phyloP scores from a whole-genome alignment of 2,888 invertebrate genomes.

The Campaea margaritaria region DNA sequence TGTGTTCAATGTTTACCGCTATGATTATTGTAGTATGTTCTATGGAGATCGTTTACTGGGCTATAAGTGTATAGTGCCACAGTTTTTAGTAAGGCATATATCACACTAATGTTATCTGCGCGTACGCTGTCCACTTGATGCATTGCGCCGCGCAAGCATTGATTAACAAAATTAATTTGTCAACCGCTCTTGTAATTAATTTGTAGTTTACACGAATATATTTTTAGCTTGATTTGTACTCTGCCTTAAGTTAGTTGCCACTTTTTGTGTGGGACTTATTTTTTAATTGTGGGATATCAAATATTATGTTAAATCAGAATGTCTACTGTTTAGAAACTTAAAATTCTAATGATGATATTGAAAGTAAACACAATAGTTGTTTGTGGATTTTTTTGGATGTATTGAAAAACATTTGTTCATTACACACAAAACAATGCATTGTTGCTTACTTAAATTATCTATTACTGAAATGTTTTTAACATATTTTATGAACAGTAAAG shows the following conservation, averaged over 20 bases:
- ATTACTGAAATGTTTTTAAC: no score
- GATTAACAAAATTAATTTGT: slow-evolving; percentile 84
- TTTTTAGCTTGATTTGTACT: slow-evolving; percentile 36
- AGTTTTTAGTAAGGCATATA: slow-evolving; percentile 69
- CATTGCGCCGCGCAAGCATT: slow-evolving; percentile 73
- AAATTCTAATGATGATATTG: no score
- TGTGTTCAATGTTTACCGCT: no score
- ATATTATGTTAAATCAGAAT: no score
- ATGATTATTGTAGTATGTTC: neutral
- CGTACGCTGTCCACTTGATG: slow-evolving; percentile 75
- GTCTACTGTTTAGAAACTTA: no score
- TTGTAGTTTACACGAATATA: slow-evolving; percentile 58
- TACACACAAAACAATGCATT: neutral
- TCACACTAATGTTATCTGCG: slow-evolving; percentile 79
- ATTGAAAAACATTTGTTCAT: no score
- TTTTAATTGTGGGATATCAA: no score
- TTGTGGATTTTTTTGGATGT: no score
- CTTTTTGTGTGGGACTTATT: slow-evolving; percentile 18
- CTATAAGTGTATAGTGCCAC: slow-evolving; percentile 9
- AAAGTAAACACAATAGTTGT: no score
- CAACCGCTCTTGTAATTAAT: slow-evolving; percentile 66
- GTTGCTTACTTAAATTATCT: no score
- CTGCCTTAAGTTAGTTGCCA: slow-evolving; percentile 19
- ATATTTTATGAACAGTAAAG: no score
- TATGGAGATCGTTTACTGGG: slow-evolving; percentile 9